Conservation (phyloP, 2,113 vertebrate species). For the Myiopsitta monachus region DNA sequence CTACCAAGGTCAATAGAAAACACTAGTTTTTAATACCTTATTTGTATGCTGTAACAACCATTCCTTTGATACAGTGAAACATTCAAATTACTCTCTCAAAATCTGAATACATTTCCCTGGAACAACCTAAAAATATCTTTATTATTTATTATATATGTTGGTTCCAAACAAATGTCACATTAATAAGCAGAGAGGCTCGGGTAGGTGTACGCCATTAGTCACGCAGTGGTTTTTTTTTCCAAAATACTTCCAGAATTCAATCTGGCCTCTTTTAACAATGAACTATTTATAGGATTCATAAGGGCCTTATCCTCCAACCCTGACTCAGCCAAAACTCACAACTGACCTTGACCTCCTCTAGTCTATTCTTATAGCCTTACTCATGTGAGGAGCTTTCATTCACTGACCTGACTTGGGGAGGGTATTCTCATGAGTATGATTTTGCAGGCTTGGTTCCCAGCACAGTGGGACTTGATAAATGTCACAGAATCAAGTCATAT, state of each 20-base stretch:
- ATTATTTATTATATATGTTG: constrained; percentile 2
- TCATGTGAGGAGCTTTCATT: constrained; percentile 48
- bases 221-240: constrained; percentile 11
- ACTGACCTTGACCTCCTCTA: constrained; percentile 44
- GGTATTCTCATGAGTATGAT: not conserved
- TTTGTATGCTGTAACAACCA: not conserved
- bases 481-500: constrained; percentile 1
- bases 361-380: constrained; percentile 44
- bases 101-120: constrained; percentile 3
- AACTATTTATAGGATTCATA: constrained; percentile 62
- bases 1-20: not conserved
- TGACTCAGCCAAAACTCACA: constrained; percentile 62
- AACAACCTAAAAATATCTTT: constrained; percentile 38
- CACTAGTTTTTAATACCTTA: not conserved
- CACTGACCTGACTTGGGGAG: not conserved
- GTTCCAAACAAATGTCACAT: constrained; percentile 39
- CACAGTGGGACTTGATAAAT: not conserved
- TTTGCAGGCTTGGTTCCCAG: constrained; percentile 9
- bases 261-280: constrained; percentile 51
- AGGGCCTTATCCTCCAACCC: constrained; percentile 45
- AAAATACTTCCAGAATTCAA: constrained; percentile 52
- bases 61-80: not conserved
- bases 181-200: not conserved
- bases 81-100: constrained; percentile 17
- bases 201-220: constrained; percentile 30